These are phyloP conservation scores for Ctenomys sociabilis DNA, from an alignment of 2,113 vertebrate species.

Conservation along the genomic window DNA sequence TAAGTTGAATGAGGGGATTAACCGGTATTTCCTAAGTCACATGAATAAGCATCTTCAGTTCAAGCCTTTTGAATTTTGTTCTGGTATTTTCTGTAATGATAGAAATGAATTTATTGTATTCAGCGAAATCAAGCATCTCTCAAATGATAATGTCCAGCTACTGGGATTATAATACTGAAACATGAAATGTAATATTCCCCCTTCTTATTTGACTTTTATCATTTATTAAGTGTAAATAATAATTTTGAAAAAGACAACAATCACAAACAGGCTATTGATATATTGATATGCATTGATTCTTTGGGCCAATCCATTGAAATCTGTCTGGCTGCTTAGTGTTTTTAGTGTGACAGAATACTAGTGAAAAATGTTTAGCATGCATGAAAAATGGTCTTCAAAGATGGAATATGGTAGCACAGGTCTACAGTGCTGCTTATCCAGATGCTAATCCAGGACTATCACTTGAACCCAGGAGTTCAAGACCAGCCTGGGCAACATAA, in stretches of 20 bases:
- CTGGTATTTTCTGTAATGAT: neutral
- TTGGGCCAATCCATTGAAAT: neutral
- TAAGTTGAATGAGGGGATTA: neutral
- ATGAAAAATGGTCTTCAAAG: neutral
- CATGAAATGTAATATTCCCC: neutral
- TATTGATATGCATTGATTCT: neutral
- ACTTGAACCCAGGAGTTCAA: neutral
- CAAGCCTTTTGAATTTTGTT: neutral
- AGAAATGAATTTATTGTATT: neutral
- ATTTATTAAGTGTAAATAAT: conserved; percentile 24
- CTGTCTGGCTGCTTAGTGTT: neutral
- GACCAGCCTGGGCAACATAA: neutral
- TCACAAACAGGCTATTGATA: neutral
- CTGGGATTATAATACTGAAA: neutral
- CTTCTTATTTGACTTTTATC: conserved; percentile 21
- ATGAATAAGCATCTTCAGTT: neutral
- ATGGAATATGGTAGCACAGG: neutral
- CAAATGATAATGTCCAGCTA: conserved; percentile 9
- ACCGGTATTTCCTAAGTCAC: neutral
- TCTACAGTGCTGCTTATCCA: neutral
- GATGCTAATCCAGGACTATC: neutral
- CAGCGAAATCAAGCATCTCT: neutral
- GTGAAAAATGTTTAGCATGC: conserved; percentile 10
- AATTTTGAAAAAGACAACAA: neutral
- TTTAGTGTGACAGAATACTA: neutral